These are phyloP conservation scores for Trochalopteron elliotii DNA, from an alignment of 2,113 vertebrate species.

Conservation along the genomic window DNA sequence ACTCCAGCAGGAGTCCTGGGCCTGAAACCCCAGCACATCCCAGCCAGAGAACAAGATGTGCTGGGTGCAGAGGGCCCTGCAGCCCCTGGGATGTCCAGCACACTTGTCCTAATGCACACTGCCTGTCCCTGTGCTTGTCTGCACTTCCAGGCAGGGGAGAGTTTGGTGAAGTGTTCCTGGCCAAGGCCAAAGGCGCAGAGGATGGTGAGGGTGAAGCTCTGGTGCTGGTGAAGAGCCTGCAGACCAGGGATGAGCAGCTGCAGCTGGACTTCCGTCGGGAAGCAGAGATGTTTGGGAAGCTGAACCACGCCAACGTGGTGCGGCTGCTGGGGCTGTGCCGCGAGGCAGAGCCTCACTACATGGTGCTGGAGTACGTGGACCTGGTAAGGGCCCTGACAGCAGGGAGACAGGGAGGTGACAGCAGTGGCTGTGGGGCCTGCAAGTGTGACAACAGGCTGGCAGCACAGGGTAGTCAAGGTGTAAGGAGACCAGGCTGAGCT, in stretches of 20 bases:
- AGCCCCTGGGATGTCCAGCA: background rate
- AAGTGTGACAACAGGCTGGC: background rate
- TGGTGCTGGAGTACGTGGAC: constrained; percentile 95
- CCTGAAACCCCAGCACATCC: background rate
- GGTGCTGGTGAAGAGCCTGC: constrained; percentile 93
- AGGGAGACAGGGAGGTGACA: background rate
- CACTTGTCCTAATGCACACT: background rate
- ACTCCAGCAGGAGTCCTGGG: background rate
- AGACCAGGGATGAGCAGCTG: constrained; percentile 88
- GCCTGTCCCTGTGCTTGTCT: background rate
- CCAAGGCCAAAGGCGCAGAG: constrained; percentile 87
- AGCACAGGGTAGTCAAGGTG: background rate
- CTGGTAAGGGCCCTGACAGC: constrained; percentile 77
- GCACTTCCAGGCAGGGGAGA: constrained; percentile 85
- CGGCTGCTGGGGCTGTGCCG: constrained; percentile 89
- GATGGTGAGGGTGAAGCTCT: constrained; percentile 82
- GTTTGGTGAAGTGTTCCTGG: constrained; percentile 95
- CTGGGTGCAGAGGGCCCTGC: background rate
- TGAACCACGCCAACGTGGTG: constrained; percentile 87
- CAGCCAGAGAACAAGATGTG: background rate
- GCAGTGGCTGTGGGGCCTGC: background rate
- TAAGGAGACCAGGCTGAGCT: background rate
- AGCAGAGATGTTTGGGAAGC: constrained; percentile 94
- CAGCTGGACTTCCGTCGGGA: constrained; percentile 92
- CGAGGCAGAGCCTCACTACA: constrained; percentile 90